Percentiles rank a stretch among this genome's conserved stretches.
Conservation (phyloP, 2,113 vertebrate genomes). For the Pagrus major region DNA sequence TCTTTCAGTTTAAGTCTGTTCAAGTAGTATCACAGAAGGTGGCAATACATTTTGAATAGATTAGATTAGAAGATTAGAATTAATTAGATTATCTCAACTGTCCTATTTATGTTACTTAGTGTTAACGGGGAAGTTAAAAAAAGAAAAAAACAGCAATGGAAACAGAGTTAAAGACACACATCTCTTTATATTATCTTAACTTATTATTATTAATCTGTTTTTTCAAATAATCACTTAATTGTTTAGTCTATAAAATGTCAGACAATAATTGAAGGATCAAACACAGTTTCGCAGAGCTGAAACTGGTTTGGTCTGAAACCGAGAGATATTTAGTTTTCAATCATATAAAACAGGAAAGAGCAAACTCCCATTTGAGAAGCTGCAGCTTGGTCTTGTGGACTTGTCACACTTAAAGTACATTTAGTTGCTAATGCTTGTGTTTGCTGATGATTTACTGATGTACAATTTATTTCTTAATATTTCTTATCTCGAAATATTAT, state of each 20-base stretch:
- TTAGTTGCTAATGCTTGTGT: too few relatives aligned
- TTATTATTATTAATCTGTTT: too few relatives aligned
- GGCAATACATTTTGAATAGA: neutral
- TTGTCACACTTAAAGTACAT: too few relatives aligned
- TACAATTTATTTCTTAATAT: too few relatives aligned
- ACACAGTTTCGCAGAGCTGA: neutral
- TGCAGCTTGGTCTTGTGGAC: neutral
- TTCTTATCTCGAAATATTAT: too few relatives aligned
- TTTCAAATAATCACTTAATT: too few relatives aligned
- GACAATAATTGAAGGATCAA: neutral
- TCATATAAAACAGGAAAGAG: neutral
- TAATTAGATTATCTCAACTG: neutral
- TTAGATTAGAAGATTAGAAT: too few relatives aligned
- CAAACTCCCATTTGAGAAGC: neutral
- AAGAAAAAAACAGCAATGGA: neutral
- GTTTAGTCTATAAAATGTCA: neutral
- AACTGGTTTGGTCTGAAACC: neutral
- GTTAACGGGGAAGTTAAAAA: too few relatives aligned
- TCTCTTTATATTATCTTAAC: neutral
- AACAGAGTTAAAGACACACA: neutral
- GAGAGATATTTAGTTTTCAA: neutral
- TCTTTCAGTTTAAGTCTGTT: constrained; percentile 27
- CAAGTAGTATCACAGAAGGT: constrained; percentile 7
- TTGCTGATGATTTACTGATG: too few relatives aligned
- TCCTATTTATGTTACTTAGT: neutral